Percentiles rank a stretch among this genome's conserved stretches.
Evolutionary conservation across 1,140 invertebrate species (phyloP).

Genomic region (Panagrolaimus sp.): DNA sequence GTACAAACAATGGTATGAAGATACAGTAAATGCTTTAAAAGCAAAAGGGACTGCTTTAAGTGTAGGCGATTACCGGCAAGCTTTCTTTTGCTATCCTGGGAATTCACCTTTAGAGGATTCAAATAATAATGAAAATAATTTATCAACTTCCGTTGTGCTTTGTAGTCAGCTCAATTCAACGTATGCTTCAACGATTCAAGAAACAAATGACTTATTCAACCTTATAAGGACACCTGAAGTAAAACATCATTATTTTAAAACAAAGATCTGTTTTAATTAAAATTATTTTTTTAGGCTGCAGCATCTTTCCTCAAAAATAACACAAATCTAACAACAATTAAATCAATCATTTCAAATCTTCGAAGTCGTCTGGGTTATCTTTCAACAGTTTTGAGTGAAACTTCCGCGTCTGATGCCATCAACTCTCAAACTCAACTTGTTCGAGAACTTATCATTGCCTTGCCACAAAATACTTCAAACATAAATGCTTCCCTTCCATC

Average conservation of each 20-base stretch:
- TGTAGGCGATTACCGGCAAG: conserved; percentile 2
- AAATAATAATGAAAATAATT: conserved; percentile 4
- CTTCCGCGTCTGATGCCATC: not conserved
- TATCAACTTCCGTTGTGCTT: too few species aligned
- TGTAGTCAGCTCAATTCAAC: too few species aligned
- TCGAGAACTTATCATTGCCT: too few species aligned
- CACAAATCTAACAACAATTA: not conserved
- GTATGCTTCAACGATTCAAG: too few species aligned
- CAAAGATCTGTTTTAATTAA: too few species aligned
- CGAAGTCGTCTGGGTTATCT: not conserved
- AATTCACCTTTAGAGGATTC: not conserved
- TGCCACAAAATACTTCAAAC: not conserved
- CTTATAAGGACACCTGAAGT: too few species aligned
- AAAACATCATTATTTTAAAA: too few species aligned
- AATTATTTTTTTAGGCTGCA: too few species aligned
- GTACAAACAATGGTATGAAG: conserved; percentile 1
- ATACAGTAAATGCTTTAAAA: not conserved
- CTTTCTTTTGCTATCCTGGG: conserved; percentile 6
- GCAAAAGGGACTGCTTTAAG: not conserved
- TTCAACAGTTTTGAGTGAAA: not conserved
- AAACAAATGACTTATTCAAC: too few species aligned
- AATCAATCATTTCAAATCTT: not conserved
- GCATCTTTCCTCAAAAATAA: not conserved
- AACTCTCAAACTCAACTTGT: not conserved
- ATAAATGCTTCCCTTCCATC: not conserved